Conservation (phyloP, 2,888 invertebrate genomes). For the Meliscaeva auricollis region DNA sequence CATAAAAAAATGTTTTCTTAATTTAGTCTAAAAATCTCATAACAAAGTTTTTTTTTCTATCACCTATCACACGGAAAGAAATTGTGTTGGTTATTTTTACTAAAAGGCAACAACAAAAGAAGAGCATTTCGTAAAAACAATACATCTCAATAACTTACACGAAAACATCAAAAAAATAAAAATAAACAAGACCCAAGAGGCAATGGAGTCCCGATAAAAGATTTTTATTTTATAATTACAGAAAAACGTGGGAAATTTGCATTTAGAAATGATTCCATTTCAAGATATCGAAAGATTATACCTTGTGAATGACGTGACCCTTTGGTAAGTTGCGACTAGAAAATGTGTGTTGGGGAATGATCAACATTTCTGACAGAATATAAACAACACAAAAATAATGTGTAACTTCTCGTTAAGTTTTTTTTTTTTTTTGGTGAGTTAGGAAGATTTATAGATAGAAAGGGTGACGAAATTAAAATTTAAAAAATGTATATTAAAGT, state of each 20-base stretch:
- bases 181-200: constrained; percentile 13
- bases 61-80: neutral
- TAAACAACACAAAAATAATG: constrained; percentile 13
- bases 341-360: constrained; percentile 50
- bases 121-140: constrained; percentile 63
- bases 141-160: constrained; percentile 69
- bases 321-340: constrained; percentile 33
- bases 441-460: constrained; percentile 1
- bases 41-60: neutral
- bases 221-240: constrained; percentile 68
- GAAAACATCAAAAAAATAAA: constrained; percentile 7
- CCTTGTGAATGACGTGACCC: constrained; percentile 69
- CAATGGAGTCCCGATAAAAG: constrained; percentile 61
- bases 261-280: constrained; percentile 68
- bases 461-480: constrained; percentile 1
- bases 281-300: constrained; percentile 63
- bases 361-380: constrained; percentile 62
- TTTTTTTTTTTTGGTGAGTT: constrained; percentile 13
- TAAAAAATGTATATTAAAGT: neutral
- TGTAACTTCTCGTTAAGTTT: constrained; percentile 1
- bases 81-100: neutral
- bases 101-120: neutral
- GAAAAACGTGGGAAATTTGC: constrained; percentile 73
- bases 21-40: neutral
- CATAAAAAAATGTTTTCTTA: neutral